Percentiles rank a stretch among this genome's conserved stretches.
Conservation (phyloP, 1,140 invertebrate species). For the Euwallacea fornicatus region DNA sequence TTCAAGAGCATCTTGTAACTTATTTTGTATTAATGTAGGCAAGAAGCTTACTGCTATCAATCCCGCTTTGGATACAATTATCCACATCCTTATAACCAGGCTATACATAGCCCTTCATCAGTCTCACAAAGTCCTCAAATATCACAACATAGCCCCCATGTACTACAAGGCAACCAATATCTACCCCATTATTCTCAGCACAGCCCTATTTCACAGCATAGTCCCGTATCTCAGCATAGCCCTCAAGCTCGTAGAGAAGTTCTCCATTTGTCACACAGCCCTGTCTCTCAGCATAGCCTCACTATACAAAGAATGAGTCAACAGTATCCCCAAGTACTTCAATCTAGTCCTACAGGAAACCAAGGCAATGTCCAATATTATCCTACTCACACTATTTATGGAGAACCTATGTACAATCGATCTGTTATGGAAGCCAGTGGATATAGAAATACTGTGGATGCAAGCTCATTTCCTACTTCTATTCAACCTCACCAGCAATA, state of each 20-base stretch:
- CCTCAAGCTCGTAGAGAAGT: conserved; percentile 32
- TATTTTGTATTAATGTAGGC: conserved; percentile 13
- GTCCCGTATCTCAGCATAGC: conserved; percentile 32
- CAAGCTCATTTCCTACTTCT: conserved; percentile 36
- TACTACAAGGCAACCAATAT: conserved; percentile 24
- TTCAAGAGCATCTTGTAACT: neutral
- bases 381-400: conserved; percentile 37
- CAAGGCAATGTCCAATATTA: conserved; percentile 37
- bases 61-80: conserved; percentile 15
- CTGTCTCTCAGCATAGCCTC: conserved; percentile 25
- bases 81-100: conserved; percentile 28
- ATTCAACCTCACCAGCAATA: conserved; percentile 53
- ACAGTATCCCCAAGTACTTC: conserved; percentile 24
- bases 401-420: conserved; percentile 36
- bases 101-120: conserved; percentile 19
- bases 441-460: conserved; percentile 38
- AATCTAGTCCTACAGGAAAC: conserved; percentile 44
- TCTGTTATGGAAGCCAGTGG: conserved; percentile 36
- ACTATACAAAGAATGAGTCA: conserved; percentile 23
- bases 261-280: conserved; percentile 33
- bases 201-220: conserved; percentile 38
- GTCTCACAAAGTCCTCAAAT: conserved; percentile 32
- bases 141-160: conserved; percentile 32
- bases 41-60: conserved; percentile 4
- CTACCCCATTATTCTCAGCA: conserved; percentile 32